Base-by-base conservation (phyloP, 2,888 invertebrate genomes). In the Drosophila leonis region DNA sequence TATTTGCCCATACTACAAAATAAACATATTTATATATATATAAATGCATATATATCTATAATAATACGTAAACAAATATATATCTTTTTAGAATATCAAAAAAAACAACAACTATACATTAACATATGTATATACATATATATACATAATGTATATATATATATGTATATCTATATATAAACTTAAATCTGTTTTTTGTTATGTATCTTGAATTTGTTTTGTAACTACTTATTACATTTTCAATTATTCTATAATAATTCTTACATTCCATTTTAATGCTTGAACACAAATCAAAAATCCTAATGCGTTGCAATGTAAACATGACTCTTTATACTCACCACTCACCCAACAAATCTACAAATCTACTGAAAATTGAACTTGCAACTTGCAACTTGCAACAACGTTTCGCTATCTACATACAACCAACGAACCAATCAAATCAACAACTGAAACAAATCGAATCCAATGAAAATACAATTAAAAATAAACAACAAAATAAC, bases 191-290 rank as follows among this genome's bases (percentile, higher is more conserved):
- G 2, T 56, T 72, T 75, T 67, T 15, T 39, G 52, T 72, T 69
- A 29, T 52, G 52, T 35, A 24, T 33, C 62, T 66, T 55, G 8
- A 52, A 65, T 63, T 64, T 63, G 35, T 35, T 52, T 5, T 52
- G 49, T 54, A 60, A 20, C 65, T 62, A 72, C 65, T 71, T 73
- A 63, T 69, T 69, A 82, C 72, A 81, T 80, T 75, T 80, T 78
- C 61, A 71, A 85, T 73, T 84, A 73, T 75, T 76, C 81, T 79
- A 76, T 79, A 83, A 80, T 80, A 85, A 83, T 85, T 83, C 83
- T 83, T 80, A 80, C 86, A 83, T 85, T 83, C 74, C 78, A 83
- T 84, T 82, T 69, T 78, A 80, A 85, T 71, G 80, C 83, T 85
- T 85, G 49, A 80, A 71, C 48, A 55, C 57, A 64, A 64, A 65